Evolutionary conservation across 2,113 vertebrate genomes (phyloP).

Genomic region (Okapia johnstoni): DNA sequence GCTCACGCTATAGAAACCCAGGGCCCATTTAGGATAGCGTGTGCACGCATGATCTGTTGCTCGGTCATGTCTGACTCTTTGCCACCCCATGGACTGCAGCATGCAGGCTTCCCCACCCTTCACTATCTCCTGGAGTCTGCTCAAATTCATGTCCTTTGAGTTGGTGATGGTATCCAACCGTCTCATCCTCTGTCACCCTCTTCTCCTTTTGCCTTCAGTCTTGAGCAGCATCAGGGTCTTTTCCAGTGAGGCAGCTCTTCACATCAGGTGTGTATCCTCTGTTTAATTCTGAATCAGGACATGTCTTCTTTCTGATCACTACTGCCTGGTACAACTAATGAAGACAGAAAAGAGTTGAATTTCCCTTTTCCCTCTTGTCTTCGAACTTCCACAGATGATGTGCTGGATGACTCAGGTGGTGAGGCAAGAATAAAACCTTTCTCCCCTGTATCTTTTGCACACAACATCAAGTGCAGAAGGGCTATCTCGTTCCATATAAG

Average conservation of each 20-base stretch:
- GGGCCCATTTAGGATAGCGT: not conserved
- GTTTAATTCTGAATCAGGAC: not conserved
- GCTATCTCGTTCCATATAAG: not conserved
- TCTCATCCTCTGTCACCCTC: not conserved
- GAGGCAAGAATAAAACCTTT: not conserved
- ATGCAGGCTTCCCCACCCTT: not conserved
- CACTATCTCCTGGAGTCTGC: not conserved
- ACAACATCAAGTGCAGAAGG: not conserved
- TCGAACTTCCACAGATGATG: fast-evolving
- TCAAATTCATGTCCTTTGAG: not conserved
- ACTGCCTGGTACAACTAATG: not conserved
- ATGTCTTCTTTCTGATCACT: not conserved
- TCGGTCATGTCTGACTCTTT: not conserved
- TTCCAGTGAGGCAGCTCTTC: not conserved
- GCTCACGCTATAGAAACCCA: not conserved
- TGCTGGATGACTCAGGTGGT: not conserved
- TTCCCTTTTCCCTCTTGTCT: not conserved
- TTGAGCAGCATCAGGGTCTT: not conserved
- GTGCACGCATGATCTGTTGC: not conserved
- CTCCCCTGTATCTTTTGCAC: not conserved
- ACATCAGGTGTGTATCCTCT: not conserved
- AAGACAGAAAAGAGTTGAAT: not conserved
- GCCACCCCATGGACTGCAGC: not conserved
- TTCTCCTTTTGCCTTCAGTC: not conserved
- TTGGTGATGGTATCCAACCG: not conserved